Base-by-base conservation (phyloP, 2,113 vertebrate genomes). In the Camarhynchus parvulus region DNA sequence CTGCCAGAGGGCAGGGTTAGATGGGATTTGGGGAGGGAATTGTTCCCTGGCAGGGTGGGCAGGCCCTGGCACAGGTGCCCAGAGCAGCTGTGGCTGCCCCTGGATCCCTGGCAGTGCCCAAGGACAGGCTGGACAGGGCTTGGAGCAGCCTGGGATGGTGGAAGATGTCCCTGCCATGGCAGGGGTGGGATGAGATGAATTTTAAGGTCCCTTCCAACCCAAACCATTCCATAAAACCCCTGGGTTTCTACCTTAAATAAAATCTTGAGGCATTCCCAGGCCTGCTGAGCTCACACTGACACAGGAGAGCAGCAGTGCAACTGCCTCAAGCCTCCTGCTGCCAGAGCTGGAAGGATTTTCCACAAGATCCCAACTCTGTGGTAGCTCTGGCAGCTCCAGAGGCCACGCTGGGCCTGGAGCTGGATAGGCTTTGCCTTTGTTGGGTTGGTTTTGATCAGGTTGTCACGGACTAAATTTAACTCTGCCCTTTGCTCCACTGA, bases 381-480 rank as follows among this genome's bases (percentile, higher is more conserved):
- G 94, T 47, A 88, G 96, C 95, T 88, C 92, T 95, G 92, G 94
- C 95, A 93, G 92, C 67, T 49, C 41, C 10, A 18, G 72, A 76
- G 53, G 84, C 84, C 90, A 76, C 37, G 49, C 68, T 56, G 78
- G 79, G 80, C 61, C 70, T 76, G 82, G 90, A 56, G 56, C 82
- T 58, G 44, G 94, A 25, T 63, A 27, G 39, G 25, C 46, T 83
- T 15, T 84, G 52, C 88, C 73, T 90, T 85, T 25, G n/a, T n/a
- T 39, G 11, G 23, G 37, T 88, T 96, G 88, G 76, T 76, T 93
- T 92, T 50, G 94, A 92, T 92, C 82, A 80, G 88, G 63, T 92
- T 94, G 90, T 86, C 67, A 13, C 7, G 63, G 42, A 27, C 94
- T 94, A 96, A 94, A 96, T 93, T 95, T 95, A 96, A 93, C 85